These are phyloP conservation scores for Oopsacas minuta DNA, from an alignment of 37 sponge, comb jelly and placozoan genomes.

Conservation along the genomic window DNA sequence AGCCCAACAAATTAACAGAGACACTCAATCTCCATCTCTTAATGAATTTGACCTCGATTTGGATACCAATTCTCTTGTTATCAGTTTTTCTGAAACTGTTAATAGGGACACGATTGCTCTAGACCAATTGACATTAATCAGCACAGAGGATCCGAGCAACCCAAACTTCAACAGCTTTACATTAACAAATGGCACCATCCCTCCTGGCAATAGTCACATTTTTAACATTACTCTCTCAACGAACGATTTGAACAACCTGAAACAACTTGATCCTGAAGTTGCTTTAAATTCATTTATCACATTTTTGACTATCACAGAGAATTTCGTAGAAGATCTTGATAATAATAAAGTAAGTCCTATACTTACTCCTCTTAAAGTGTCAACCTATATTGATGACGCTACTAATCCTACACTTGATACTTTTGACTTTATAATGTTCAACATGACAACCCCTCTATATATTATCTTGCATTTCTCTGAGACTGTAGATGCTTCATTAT, in stretches of 20 bases:
- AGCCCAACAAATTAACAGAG: slow-evolving; percentile 28
- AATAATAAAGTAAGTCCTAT: slow-evolving; percentile 29
- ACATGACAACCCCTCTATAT: slow-evolving; percentile 54
- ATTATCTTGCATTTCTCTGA: slow-evolving; percentile 72
- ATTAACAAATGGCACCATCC: slow-evolving; percentile 42
- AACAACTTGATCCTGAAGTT: slow-evolving; percentile 17
- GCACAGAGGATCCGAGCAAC: slow-evolving; percentile 13
- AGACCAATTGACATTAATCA: slow-evolving; percentile 33
- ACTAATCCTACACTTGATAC: slow-evolving; percentile 37
- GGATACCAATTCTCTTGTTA: slow-evolving; percentile 31
- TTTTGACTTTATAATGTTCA: slow-evolving; percentile 49
- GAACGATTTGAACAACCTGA: slow-evolving; percentile 58
- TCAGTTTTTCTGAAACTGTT: slow-evolving; percentile 69
- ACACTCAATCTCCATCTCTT: slow-evolving; percentile 39
- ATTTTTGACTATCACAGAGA: slow-evolving; percentile 30
- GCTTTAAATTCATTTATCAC: slow-evolving; percentile 27
- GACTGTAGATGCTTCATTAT: slow-evolving; percentile 34
- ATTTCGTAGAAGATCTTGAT: slow-evolving; percentile 48
- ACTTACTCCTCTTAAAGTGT: not conserved
- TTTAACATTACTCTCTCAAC: slow-evolving; percentile 40
- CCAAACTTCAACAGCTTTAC: slow-evolving; percentile 25
- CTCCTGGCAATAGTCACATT: slow-evolving; percentile 28
- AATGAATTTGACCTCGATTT: slow-evolving; percentile 39
- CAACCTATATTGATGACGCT: slow-evolving; percentile 39
- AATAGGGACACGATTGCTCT: slow-evolving; percentile 30